A percentile compares a stretch with the other conserved stretches of the same genome.
Conservation (phyloP, 2,888 invertebrate species). For the Dromius quadrimaculatus region DNA sequence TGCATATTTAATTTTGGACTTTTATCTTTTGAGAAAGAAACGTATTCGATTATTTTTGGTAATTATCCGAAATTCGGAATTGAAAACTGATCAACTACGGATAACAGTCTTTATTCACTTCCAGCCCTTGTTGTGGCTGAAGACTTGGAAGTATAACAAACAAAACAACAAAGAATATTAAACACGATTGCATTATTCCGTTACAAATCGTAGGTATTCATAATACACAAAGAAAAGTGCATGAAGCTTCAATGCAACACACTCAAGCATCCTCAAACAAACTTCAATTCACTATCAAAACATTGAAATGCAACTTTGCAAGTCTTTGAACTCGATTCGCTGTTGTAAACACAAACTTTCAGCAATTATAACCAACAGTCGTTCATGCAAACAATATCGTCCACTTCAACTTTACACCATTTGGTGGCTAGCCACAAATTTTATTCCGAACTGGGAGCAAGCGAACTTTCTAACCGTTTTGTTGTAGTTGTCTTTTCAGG, state of each 20-base stretch:
- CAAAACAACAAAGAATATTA: no score
- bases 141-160: no score
- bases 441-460: not conserved
- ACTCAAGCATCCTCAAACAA: no score
- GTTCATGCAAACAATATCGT: conserved; percentile 7
- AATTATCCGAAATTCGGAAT: not conserved
- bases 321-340: conserved; percentile 18
- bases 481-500: conserved; percentile 17
- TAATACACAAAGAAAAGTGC: not conserved
- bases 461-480: not conserved
- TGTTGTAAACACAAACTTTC: conserved; percentile 17
- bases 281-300: no score
- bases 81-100: not conserved
- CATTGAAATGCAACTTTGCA: not conserved
- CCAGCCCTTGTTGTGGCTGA: no score
- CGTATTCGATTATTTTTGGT: not conserved
- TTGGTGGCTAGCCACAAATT: not conserved
- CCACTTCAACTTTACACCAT: not conserved
- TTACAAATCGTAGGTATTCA: no score
- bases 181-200: no score
- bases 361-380: conserved; percentile 14
- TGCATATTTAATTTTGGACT: not conserved
- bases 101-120: no score
- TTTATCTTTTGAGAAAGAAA: not conserved
- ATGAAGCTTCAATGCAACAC: not conserved